Conservation (phyloP, 2,888 invertebrate species). For the Rhamphomyia laevipes region DNA sequence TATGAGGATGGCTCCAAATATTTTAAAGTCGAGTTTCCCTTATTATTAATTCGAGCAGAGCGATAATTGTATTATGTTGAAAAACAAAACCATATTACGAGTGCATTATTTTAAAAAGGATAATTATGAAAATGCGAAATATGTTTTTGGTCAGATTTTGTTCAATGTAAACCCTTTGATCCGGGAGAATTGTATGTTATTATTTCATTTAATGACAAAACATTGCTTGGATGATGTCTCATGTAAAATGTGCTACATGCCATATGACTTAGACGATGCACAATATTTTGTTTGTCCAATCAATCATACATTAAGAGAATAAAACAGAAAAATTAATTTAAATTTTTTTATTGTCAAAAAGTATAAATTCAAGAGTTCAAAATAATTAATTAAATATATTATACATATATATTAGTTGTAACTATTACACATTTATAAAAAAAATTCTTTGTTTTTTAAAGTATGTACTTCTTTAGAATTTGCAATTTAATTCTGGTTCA, state of each 20-base stretch:
- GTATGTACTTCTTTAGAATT: too few species aligned
- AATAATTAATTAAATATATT: too few species aligned
- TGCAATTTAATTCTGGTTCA: too few species aligned
- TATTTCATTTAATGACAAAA: neutral
- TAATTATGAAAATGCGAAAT: neutral
- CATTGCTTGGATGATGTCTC: neutral
- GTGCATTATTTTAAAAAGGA: neutral
- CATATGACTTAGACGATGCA: neutral
- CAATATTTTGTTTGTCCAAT: neutral
- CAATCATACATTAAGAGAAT: slow-evolving; percentile 8
- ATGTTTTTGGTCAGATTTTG: neutral
- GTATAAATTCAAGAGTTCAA: too few species aligned
- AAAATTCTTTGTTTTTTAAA: too few species aligned
- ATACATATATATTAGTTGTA: too few species aligned
- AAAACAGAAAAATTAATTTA: too few species aligned
- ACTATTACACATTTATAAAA: too few species aligned
- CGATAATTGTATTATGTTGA: neutral
- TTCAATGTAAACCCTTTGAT: neutral
- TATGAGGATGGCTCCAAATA: neutral
- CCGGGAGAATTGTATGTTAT: neutral
- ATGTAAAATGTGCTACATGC: neutral
- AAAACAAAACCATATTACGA: neutral
- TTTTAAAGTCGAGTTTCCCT: neutral
- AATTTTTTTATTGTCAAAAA: too few species aligned
- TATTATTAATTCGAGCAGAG: neutral